Evolutionary conservation across 1,140 invertebrate genomes (phyloP), one percentile per base, ranked within the genome.

Genomic region (Drosophila sp.): DNA sequence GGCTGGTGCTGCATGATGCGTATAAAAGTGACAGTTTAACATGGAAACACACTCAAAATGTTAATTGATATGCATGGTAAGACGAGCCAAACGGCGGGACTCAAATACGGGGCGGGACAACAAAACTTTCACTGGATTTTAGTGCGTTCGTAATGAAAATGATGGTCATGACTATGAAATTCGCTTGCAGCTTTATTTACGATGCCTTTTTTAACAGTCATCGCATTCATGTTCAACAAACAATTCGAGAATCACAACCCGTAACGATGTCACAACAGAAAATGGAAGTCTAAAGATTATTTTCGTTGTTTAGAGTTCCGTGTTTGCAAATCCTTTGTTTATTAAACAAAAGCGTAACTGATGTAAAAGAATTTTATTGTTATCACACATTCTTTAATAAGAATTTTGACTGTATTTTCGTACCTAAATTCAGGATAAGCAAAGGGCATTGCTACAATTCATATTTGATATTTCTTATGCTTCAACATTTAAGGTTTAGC

Each of bases 11-110:
- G 83, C 76, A 83, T 80, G 76, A 80, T 83, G 80, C 76, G 84
- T 79, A 83, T 71, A 80, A 79, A 89, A 87, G 83, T 83, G 83
- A 89, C 83, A 87, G 83, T 83, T 71, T 59, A 83, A 87, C 83
- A 87, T 87, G 83, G 62, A 87, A 87, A 87, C 69, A 78, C 83
- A 89, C 83, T 87, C 76, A 87, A 83, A 73, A 89, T 83, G 83
- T 87, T 87, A 87, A 87, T 87, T 87, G 83, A 77, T 87, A 89
- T 78, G 76, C 61, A 58, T 32, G 25, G 25, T 56, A 8, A 62
- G 53, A 5, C n/a, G 1, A 18, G 13, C 38, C 34, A 36, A 38
- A 11, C 18, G 32, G 11, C n/a, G 8, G 32, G 29, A 4, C 0
- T 11, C 27, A 36, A 36, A 7, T 7, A 2, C 3, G 14, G 13